Base-by-base conservation (phyloP, 2,113 vertebrate genomes). In the Podilymbus podiceps region DNA sequence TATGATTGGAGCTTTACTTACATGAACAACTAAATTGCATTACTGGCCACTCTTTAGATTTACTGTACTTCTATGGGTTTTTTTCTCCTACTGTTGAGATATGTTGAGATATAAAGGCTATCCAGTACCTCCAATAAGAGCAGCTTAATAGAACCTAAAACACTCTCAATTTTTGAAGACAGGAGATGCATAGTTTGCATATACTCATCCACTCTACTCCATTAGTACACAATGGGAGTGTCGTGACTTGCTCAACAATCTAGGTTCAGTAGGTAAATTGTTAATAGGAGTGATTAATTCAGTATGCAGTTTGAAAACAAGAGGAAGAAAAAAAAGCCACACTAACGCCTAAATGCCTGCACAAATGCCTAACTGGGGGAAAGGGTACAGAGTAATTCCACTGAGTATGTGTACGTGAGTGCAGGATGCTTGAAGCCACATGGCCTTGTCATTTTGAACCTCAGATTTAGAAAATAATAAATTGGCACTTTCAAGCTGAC, bases 251-350 rank as follows among this genome's bases (percentile, higher is more conserved):
- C 58, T 28, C 49, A 75, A 68, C 38, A 59, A 56, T 28, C 55
- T 35, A 15, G 21, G 88, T 88, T 60, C 82, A 82, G 81, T 42
- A 56, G 38, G 35, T 22, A 66, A 79, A 24, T 28, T 81, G n/a
- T 67, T 93, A 90, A 68, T 6, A 88, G 28, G 35, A 89, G 28
- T 78, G 49, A 90, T 83, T 95, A 88, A 88, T 85, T 68, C 59
- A 74, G 42, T 27, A 66, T 15, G 46, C 12, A 83, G 18, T 84
- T n/a, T 80, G 42, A 86, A 74, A 89, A 91, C 63, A 83, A 89
- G 28, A 77, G 14, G 50, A 76, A 71, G 18, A 40, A 40, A 79
- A 33, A 44, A 38, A 64, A 53, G 15, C 14, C 58, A 75, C 38
- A 25, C 33, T 44, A 73, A 55, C 42, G 55, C 46, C 56, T 76